Percentiles rank a stretch among this genome's conserved stretches.
Conservation (phyloP, 2,113 vertebrate genomes). For the Acanthisitta chloris region DNA sequence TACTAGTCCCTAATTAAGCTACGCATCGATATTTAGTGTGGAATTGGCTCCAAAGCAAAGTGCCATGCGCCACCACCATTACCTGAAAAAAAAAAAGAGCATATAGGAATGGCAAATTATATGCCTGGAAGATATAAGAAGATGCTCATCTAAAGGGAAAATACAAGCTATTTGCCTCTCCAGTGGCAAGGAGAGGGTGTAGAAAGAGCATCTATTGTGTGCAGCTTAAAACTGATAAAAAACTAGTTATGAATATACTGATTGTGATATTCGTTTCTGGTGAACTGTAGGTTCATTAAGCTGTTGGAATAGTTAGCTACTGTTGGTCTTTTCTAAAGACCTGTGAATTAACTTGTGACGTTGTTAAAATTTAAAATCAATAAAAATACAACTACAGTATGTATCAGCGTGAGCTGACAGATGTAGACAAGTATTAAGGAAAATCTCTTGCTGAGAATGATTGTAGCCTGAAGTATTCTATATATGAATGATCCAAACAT, state of each 20-base stretch:
- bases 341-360: conserved; percentile 41
- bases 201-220: neutral
- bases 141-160: neutral
- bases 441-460: conserved; percentile 48
- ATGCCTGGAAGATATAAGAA: neutral
- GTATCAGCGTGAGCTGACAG: conserved; percentile 58
- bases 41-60: conserved; percentile 12
- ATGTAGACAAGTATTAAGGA: conserved; percentile 56
- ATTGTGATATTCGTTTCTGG: neutral
- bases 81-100: neutral
- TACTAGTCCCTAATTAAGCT: conserved; percentile 2
- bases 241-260: neutral
- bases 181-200: neutral
- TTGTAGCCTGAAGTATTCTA: conserved; percentile 33
- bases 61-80: neutral
- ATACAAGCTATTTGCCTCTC: neutral
- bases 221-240: neutral
- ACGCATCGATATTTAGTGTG: neutral
- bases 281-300: neutral
- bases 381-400: conserved; percentile 51
- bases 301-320: neutral
- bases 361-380: conserved; percentile 53
- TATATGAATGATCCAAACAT: conserved; percentile 1
- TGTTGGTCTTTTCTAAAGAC: conserved; percentile 27
- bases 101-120: neutral